phyloP scores from a whole-genome alignment of 2,797 vertebrate species.

The Malacoraja senta region DNA sequence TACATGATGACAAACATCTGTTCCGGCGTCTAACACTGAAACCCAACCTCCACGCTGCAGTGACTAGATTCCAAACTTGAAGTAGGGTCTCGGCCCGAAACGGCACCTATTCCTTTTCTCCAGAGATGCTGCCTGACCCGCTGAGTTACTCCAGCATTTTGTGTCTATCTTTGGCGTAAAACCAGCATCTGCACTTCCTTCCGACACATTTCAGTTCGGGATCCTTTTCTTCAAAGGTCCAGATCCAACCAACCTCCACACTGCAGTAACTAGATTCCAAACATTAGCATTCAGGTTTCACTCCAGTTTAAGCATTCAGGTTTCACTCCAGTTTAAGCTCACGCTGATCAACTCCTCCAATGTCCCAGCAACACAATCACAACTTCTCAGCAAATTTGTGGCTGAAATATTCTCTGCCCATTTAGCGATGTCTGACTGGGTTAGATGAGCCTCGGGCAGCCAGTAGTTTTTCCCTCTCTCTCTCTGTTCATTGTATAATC shows the following conservation, averaged over 20 bases:
- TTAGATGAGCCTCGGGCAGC: constrained; percentile 60
- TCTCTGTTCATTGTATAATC: constrained; percentile 41
- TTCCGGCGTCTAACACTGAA: not conserved
- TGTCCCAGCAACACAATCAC: not conserved
- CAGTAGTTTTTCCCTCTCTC: constrained; percentile 48
- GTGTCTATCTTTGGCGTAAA: too few species aligned
- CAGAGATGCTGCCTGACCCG: too few species aligned
- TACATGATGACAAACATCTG: constrained; percentile 60
- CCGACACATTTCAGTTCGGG: too few species aligned
- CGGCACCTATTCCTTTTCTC: too few species aligned
- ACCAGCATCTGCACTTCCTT: too few species aligned
- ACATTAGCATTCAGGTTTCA: not conserved
- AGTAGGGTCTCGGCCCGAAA: too few species aligned
- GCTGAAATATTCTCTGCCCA: constrained; percentile 50
- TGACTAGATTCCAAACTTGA: not conserved
- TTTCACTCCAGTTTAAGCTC: not conserved
- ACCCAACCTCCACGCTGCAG: not conserved
- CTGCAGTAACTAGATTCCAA: too few species aligned
- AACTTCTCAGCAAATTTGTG: constrained; percentile 48
- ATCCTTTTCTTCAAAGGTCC: too few species aligned
- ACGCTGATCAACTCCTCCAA: constrained; percentile 35
- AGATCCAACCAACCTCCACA: not conserved
- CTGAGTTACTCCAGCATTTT: too few species aligned
- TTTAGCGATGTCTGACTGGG: constrained; percentile 56
- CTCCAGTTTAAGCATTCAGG: not conserved